Conservation (phyloP, 2,888 invertebrate genomes). For the Hirtodrosophila alboralis region DNA sequence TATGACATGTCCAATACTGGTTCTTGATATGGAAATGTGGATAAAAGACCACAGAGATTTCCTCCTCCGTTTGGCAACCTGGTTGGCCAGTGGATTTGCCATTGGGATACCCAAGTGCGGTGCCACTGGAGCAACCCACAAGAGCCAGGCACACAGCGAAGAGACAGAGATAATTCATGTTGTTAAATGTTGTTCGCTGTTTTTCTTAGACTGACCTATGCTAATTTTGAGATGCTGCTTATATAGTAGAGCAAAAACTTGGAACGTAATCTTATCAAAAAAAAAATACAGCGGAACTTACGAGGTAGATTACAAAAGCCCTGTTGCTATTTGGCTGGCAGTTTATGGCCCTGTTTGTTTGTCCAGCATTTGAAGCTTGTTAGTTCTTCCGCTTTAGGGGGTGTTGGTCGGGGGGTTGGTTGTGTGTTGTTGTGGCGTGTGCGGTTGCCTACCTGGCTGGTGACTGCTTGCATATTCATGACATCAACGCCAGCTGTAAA, state of each 20-base stretch:
- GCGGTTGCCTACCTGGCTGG: conserved; percentile 3
- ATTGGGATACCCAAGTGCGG: conserved; percentile 35
- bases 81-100: conserved; percentile 72
- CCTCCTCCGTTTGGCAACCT: conserved; percentile 65
- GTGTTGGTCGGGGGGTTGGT: neutral
- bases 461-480: conserved; percentile 68
- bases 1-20: conserved; percentile 60
- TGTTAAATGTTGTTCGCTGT: neutral
- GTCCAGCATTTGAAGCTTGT: conserved; percentile 31
- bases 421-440: neutral
- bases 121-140: conserved; percentile 15
- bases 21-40: conserved; percentile 58
- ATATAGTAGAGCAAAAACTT: conserved; percentile 46
- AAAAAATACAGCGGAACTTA: conserved; percentile 48
- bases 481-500: conserved; percentile 68
- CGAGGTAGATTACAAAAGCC: conserved; percentile 9
- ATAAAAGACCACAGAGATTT: conserved; percentile 46
- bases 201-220: conserved; percentile 52
- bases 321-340: conserved; percentile 44
- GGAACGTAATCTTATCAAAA: conserved; percentile 53
- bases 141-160: conserved; percentile 38
- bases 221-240: conserved; percentile 23
- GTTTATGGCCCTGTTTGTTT: conserved; percentile 72
- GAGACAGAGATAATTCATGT: conserved; percentile 52
- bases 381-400: conserved; percentile 38